phyloP scores from a whole-genome alignment of 2,113 vertebrate species.

The Tragelaphus imberbis region DNA sequence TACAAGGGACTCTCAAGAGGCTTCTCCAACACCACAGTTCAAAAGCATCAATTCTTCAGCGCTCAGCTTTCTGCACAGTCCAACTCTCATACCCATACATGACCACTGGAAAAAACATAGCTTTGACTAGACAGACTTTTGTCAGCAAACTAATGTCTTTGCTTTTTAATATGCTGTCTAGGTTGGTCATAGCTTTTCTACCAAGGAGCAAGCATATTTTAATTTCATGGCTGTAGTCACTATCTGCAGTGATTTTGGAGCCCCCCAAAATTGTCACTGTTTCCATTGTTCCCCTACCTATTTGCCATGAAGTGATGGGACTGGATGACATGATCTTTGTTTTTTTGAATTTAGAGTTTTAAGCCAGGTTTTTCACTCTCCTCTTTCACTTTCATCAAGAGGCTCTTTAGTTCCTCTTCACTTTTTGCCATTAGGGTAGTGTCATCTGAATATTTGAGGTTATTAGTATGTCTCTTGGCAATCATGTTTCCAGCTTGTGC shows the following conservation, averaged over 20 bases:
- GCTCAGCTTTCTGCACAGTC: neutral
- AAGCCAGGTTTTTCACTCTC: neutral
- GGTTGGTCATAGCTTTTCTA: neutral
- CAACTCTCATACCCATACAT: neutral
- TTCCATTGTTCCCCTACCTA: neutral
- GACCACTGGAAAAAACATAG: neutral
- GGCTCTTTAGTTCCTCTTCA: neutral
- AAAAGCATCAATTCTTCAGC: neutral
- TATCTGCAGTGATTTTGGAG: neutral
- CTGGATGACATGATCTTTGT: neutral
- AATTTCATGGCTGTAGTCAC: neutral
- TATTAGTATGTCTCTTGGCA: neutral
- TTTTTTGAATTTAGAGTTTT: neutral
- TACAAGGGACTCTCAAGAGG: neutral
- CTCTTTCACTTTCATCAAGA: neutral
- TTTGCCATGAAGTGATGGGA: neutral
- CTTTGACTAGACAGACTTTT: neutral
- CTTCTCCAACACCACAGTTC: neutral
- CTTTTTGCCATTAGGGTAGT: neutral
- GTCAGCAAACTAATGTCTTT: neutral
- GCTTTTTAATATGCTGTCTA: neutral
- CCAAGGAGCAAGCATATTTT: neutral
- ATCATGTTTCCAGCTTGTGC: neutral
- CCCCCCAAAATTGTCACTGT: neutral
- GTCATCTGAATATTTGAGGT: neutral